Conservation (phyloP, 2,888 invertebrate genomes). For the Ectemnius lituratus region DNA sequence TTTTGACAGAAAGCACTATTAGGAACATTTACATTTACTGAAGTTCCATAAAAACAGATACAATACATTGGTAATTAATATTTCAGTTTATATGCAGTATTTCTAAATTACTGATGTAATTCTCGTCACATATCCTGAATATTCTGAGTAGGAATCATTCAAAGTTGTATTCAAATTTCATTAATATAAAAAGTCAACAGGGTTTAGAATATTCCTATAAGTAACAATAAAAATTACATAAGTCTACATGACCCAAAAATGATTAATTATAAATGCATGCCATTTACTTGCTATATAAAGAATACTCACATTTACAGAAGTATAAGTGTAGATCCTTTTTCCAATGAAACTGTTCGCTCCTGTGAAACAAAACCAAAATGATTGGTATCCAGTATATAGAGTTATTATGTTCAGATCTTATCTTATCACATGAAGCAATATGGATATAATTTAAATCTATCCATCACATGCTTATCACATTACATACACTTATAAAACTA, state of each 20-base stretch:
- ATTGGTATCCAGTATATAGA: conserved; percentile 33
- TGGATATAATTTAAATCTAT: conserved; percentile 23
- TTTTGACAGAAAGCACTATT: no score
- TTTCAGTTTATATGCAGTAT: conserved; percentile 43
- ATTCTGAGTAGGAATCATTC: neutral
- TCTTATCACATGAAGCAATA: conserved; percentile 49
- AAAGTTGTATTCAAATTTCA: no score
- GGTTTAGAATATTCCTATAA: no score
- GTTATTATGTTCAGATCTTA: conserved; percentile 41
- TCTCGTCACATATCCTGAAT: neutral
- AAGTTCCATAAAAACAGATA: conserved; percentile 8
- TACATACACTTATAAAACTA: neutral
- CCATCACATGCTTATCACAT: conserved; percentile 15
- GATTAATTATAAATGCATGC: conserved; percentile 44
- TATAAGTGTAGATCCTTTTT: conserved; percentile 35
- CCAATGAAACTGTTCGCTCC: conserved; percentile 39
- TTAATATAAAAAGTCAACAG: no score
- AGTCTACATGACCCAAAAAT: neutral
- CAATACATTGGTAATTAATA: conserved; percentile 15
- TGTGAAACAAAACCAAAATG: conserved; percentile 46
- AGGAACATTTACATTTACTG: no score
- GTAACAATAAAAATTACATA: neutral
- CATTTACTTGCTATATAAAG: neutral
- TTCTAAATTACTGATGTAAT: neutral
- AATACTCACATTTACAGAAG: conserved; percentile 50